These are phyloP conservation scores for Rhinoptilus africanus DNA, from an alignment of 2,113 vertebrate genomes.

Conservation along the genomic window DNA sequence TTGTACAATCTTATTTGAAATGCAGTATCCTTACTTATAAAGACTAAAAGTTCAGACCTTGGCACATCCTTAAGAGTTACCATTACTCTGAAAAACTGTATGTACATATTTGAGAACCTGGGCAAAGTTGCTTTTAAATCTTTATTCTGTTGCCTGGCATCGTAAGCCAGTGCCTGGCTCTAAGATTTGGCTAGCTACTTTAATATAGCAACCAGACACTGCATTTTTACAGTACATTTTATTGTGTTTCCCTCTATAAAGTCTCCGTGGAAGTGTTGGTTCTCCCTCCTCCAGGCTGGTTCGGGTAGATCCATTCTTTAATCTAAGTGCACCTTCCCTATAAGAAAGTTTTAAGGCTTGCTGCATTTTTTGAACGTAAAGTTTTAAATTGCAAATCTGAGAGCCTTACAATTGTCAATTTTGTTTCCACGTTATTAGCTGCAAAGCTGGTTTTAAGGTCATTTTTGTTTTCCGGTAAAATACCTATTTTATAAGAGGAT, in stretches of 20 bases:
- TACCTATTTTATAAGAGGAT: slow-evolving; percentile 68
- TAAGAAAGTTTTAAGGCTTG: background rate
- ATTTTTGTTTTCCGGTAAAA: background rate
- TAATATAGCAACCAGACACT: background rate
- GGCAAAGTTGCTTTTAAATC: background rate
- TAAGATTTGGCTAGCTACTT: background rate
- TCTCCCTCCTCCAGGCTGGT: background rate
- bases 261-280: background rate
- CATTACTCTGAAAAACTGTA: background rate
- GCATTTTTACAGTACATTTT: background rate
- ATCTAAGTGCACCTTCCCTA: background rate
- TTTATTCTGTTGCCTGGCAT: background rate
- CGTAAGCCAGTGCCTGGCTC: background rate
- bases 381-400: background rate
- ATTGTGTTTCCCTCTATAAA: background rate
- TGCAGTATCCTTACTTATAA: slow-evolving; percentile 77
- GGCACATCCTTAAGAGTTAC: background rate
- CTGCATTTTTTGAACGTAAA: background rate
- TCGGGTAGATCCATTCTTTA: background rate
- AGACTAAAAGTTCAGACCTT: slow-evolving; percentile 1
- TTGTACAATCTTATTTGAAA: slow-evolving; percentile 54
- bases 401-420: background rate
- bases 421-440: background rate
- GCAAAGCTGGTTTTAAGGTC: background rate
- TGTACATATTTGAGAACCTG: background rate